Evolutionary conservation across 1,140 invertebrate species (phyloP), one percentile per base, ranked within the genome.

Genomic region (Phthorimaea operculella): DNA sequence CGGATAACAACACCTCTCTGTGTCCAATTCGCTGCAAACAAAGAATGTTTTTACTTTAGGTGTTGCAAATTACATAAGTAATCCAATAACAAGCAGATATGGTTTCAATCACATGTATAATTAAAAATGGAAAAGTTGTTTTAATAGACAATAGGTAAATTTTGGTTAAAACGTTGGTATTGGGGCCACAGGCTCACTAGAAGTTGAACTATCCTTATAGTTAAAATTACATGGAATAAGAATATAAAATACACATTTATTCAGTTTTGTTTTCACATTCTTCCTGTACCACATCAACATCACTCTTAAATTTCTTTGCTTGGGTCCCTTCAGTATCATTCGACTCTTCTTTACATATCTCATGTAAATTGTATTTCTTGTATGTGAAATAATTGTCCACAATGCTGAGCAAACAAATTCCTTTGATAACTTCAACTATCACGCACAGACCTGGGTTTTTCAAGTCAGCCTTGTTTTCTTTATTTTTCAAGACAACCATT

Each of bases 361-460:
- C 80, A 69, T 79, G 70, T 62, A 83, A 57, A 70, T 81, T 80
- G 74, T 83, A 83, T 59, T 84, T 82, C 61, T 84, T 84, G 72
- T 71, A 81, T 36, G 64, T 74, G 67, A 72, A 84, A 60, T 84
- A 84, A 73, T 84, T 79, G 51, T 83, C 73, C 61, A 84, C 81
- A 66, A 84, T 70, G 63, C 74, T 82, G 44, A 82, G 49, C 15
- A 84, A 62, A 59, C 79, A 84, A 58, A 84, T 84, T 21, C 79
- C 81, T 70, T 91, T 90, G 54, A 95, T 89, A 7, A 95, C 87
- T 87, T 95, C 94, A 33, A 95, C 89, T 55, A 95, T 87, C 42
- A 96, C 89, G 14, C 92, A 90, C n/a, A 91, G 82, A 56, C 92
- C 87, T 17, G 93, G 91, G 74, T 89, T 89, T 68, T 91, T 92